A percentile compares a stretch with the other conserved stretches of the same genome.
Conservation (phyloP, 2,113 vertebrate genomes). For the Sapayoa aenigma region DNA sequence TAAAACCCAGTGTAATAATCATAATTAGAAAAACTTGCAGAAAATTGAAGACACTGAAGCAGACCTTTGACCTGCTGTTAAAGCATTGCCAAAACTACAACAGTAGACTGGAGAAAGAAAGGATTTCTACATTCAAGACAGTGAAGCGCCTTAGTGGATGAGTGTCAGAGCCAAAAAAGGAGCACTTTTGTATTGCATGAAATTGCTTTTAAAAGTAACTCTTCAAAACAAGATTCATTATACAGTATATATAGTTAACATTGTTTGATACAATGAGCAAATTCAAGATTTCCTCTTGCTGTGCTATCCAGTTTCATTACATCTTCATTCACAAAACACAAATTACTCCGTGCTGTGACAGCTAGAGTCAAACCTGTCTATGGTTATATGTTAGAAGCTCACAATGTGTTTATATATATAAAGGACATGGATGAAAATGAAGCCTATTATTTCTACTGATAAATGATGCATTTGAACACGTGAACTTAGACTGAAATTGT, state of each 20-base stretch:
- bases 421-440: not conserved
- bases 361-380: not conserved
- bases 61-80: not conserved
- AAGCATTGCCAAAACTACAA: not conserved
- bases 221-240: not conserved
- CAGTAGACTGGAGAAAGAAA: not conserved
- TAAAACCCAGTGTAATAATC: not conserved
- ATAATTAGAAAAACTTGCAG: not conserved
- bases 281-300: not conserved
- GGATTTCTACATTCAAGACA: not conserved
- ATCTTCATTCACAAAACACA: not conserved
- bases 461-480: not conserved
- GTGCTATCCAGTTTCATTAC: not conserved
- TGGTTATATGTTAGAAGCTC: not conserved
- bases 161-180: not conserved
- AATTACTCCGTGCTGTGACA: not conserved
- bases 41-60: not conserved
- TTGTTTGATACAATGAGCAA: not conserved
- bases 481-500: not conserved
- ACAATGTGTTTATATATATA: not conserved
- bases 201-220: not conserved
- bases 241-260: not conserved
- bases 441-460: not conserved
- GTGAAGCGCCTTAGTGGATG: not conserved
- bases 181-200: rapidly evolving